Evolutionary conservation across 2,888 invertebrate genomes (phyloP), one percentile per base, ranked within the genome.

Genomic region (Iphiclides podalirius): DNA sequence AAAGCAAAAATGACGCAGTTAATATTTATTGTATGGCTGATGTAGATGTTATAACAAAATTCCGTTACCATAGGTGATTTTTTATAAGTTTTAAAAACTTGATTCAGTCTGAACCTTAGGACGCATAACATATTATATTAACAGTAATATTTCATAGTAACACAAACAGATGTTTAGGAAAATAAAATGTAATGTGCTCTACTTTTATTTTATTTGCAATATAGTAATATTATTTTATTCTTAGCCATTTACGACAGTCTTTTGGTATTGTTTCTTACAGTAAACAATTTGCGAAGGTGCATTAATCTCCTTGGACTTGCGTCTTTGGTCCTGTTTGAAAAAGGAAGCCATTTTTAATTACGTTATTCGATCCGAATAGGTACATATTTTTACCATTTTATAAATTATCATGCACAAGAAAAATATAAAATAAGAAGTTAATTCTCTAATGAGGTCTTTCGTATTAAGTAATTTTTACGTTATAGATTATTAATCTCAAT

Each of bases 31-130:
- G 4, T 17, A 36, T 36, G 8, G 15, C 11, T n/a, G 23, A 34
- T 14, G 44, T 36, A 51, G 39, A 44, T 43, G n/a, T 37, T 47
- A 39, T 37, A 31, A 35, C 34, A 53, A 43, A 38, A 31, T 45
- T 39, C 47, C 41, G 55, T 61, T 60, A 59, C 60, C 56, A 48
- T 63, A 59, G 57, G 57, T 59, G 52, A 60, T 58, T 49, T 20
- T 20, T 20, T 20, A 20, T 20, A 48, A 36, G 53, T 52, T 53
- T 52, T 37, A 44, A 53, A 55, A 55, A 55, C 53, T 53, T 50
- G 23, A 23, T 33, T n/a, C 33, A 26, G 26, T 49, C 38, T 20
- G 12, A 37, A 36, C 7, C 34, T 11, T 43, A 49, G 48, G 28
- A 11, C 6, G 35, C 15, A 34, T 44, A 49, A 43, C 23, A 26